These are phyloP conservation scores for Bradypus variegatus DNA, from an alignment of 2,797 vertebrate genomes.

Conservation along the genomic window DNA sequence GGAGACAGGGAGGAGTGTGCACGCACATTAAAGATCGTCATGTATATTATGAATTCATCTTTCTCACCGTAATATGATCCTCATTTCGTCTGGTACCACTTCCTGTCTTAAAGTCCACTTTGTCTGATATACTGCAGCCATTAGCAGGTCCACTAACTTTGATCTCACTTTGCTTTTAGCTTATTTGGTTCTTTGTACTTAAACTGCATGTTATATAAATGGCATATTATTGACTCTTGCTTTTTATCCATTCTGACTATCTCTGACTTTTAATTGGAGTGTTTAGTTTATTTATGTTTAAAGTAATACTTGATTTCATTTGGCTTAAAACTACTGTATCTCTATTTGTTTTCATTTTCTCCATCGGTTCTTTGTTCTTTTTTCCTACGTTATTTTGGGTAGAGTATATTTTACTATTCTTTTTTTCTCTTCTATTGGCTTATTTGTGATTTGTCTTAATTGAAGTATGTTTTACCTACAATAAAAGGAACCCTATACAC, in stretches of 20 bases:
- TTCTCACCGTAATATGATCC: neutral
- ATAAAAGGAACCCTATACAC: fast-evolving
- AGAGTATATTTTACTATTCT: neutral
- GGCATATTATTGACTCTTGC: fast-evolving
- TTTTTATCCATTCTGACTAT: fast-evolving
- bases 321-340: neutral
- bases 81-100: no score
- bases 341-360: fast-evolving
- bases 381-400: neutral
- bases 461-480: neutral
- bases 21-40: fast-evolving
- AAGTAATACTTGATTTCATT: neutral
- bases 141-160: neutral
- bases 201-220: no score
- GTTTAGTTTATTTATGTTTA: neutral
- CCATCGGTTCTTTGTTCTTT: neutral
- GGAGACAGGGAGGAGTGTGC: no score
- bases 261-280: neutral
- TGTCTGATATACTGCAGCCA: neutral
- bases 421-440: neutral
- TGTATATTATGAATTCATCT: neutral
- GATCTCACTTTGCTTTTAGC: fast-evolving
- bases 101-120: neutral
- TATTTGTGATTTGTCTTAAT: neutral
- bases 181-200: neutral